Evolutionary conservation across 2,888 invertebrate species (phyloP).

Genomic region (Hybos culiciformis): DNA sequence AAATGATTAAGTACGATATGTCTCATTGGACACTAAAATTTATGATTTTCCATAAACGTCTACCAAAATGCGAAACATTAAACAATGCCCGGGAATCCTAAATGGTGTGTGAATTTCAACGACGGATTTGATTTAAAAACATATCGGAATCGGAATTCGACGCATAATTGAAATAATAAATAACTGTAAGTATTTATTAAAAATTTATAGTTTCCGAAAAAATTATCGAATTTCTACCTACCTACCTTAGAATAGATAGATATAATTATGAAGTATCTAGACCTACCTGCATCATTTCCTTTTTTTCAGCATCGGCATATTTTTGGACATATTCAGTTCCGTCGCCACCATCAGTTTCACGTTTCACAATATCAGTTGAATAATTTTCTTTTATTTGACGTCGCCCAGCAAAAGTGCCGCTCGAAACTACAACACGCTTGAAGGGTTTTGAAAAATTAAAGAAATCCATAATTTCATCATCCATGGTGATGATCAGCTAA

Average conservation of each 20-base stretch:
- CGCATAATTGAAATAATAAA: not conserved
- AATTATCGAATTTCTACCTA: not conserved
- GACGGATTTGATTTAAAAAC: no score
- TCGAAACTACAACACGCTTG: constrained; percentile 17
- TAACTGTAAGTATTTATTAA: not conserved
- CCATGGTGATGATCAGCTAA: no score
- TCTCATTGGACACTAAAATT: no score
- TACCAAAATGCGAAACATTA: no score
- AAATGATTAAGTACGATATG: no score
- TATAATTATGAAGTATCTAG: not conserved
- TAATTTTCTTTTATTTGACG: constrained; percentile 9
- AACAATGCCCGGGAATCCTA: no score
- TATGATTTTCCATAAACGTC: no score
- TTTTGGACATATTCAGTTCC: constrained; percentile 23
- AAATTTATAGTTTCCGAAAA: not conserved
- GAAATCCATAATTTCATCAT: constrained; percentile 29
- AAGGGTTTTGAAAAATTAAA: constrained; percentile 32
- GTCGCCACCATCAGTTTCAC: constrained; percentile 22
- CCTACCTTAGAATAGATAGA: not conserved
- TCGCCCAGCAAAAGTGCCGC: constrained; percentile 20
- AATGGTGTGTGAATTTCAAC: no score
- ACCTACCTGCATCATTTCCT: constrained; percentile 22
- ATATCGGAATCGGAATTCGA: no score
- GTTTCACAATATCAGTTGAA: constrained; percentile 19
- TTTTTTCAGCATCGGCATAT: constrained; percentile 20